Conservation (phyloP, 1,140 invertebrate genomes). For the Drosophila novamexicana region DNA sequence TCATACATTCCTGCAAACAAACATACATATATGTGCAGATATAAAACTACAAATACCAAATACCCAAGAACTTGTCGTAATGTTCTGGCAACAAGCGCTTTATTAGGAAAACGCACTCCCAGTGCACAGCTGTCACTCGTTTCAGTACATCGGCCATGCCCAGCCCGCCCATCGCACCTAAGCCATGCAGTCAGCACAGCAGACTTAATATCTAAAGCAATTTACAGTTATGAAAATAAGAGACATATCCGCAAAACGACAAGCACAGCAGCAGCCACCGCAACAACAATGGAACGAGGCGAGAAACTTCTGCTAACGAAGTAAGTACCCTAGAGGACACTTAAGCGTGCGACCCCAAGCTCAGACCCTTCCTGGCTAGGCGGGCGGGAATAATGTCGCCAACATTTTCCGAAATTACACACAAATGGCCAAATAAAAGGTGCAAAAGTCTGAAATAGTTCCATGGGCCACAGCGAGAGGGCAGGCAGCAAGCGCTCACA, state of each 20-base stretch:
- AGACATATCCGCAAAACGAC: constrained; percentile 82
- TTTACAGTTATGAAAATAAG: constrained; percentile 84
- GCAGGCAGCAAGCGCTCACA: constrained; percentile 5
- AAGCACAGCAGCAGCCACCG: constrained; percentile 60
- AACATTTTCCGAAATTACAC: constrained; percentile 82
- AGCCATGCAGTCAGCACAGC: constrained; percentile 46
- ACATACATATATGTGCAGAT: neutral
- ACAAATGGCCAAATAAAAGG: constrained; percentile 81
- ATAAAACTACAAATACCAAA: constrained; percentile 21
- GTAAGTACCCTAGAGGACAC: constrained; percentile 84
- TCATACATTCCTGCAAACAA: constrained; percentile 1
- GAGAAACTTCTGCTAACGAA: constrained; percentile 83
- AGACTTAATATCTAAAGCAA: constrained; percentile 84
- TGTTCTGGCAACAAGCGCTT: constrained; percentile 56
- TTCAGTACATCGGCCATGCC: neutral
- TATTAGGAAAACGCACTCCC: constrained; percentile 49
- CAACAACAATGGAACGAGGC: constrained; percentile 57
- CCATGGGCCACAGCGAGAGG: constrained; percentile 12
- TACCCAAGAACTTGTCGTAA: constrained; percentile 50
- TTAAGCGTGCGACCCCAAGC: constrained; percentile 77
- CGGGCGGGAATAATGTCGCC: constrained; percentile 73
- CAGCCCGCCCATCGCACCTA: constrained; percentile 1
- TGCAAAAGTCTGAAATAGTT: constrained; percentile 74
- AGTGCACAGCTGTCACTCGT: constrained; percentile 13
- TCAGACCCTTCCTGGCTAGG: constrained; percentile 32